A percentile compares a stretch with the other conserved stretches of the same genome.
phyloP scores from a whole-genome alignment of 2,113 vertebrate species.

The Strix uralensis region DNA sequence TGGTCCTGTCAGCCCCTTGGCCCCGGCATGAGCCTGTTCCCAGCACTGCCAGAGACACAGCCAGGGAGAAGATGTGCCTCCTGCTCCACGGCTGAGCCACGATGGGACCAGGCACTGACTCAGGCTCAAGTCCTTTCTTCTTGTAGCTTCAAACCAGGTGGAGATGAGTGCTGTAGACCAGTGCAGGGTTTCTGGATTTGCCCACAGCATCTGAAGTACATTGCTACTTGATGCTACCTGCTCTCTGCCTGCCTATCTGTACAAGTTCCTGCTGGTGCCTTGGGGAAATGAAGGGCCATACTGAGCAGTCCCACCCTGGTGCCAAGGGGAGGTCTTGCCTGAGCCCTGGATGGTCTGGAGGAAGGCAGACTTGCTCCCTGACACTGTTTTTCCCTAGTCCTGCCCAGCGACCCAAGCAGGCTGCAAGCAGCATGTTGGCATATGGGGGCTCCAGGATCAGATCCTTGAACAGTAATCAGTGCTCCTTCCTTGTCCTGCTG shows the following conservation, averaged over 20 bases:
- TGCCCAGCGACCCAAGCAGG: neutral
- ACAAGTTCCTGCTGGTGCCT: neutral
- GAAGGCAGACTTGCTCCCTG: neutral
- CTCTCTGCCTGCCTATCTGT: neutral
- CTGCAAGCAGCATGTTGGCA: neutral
- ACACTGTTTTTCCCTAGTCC: neutral
- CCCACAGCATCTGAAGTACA: neutral
- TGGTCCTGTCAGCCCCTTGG: neutral
- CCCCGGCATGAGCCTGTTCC: fast-evolving
- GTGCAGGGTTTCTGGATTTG: neutral
- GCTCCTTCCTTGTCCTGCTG: neutral
- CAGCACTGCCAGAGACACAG: neutral
- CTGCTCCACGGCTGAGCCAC: neutral
- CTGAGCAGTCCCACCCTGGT: neutral
- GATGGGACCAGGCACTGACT: neutral
- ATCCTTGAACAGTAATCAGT: neutral
- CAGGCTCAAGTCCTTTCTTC: neutral
- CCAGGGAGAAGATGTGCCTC: neutral
- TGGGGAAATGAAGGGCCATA: fast-evolving
- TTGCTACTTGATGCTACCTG: neutral
- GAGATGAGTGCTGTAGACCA: neutral
- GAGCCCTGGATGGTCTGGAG: neutral
- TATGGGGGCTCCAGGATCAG: neutral
- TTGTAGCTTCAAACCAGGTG: neutral
- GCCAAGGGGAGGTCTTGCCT: neutral